Base-by-base conservation (phyloP, 2,797 vertebrate species). In the Alectoris magna region DNA sequence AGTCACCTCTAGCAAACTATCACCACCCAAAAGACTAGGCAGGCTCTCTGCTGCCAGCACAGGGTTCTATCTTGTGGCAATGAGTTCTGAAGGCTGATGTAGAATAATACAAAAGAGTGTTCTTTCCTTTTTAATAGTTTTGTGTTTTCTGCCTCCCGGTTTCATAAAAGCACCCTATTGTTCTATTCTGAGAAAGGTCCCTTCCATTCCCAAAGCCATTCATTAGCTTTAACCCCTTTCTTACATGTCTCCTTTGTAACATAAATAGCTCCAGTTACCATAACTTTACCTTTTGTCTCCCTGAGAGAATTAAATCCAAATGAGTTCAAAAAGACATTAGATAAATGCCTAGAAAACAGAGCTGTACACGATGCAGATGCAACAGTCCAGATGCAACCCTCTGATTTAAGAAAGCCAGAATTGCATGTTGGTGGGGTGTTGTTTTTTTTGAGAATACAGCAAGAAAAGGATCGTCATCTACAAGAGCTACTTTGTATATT, bases 141-240 rank as follows among this genome's bases (percentile, higher is more conserved):
- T 94, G 74, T 95, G 80, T 94, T 94, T 96, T 93, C 83, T 90
- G 80, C 75, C 91, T 95, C 92, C 69, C 71, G 21, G 89, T 92
- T 91, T 87, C 74, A 86, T 94, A 95, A 95, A 95, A 94, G 87
- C 80, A 39, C 66, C n/a, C 83, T 84, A 93, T 95, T 94, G 93
- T 95, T 95, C 85, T 90, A 3, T 95, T 96, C 95, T 94, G 91
- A 96, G 85, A 94, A 95, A 94, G 89, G 91, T 94, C 91, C 86
- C 2, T 3, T 96, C 94, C 86, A 93, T 91, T 93, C 91, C 81
- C 84, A 92, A 95, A 88, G 94, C 80, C 80, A 92, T 91, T 96
- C 94, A 94, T 95, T 90, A 87, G 84, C 90, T 87, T 93, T 91
- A 93, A 93, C 83, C 80, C 74, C 66, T 73, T 85, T 94, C 93